A percentile compares a stretch with the other conserved stretches of the same genome.
Evolutionary conservation across 1,140 invertebrate genomes (phyloP).

Genomic region (Drosophila truncata): DNA sequence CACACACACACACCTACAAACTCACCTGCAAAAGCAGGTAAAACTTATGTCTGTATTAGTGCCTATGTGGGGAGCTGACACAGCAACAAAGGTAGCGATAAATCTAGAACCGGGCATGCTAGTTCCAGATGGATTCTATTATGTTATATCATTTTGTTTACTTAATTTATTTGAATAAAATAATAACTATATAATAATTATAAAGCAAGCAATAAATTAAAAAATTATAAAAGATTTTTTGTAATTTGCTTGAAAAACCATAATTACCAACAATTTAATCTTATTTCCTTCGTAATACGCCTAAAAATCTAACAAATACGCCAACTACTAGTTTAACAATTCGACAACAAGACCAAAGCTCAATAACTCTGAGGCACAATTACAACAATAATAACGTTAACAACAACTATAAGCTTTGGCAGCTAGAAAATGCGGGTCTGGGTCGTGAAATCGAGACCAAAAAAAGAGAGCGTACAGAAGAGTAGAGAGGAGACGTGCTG

Average conservation of each 20-base stretch:
- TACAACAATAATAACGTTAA: conserved; percentile 17
- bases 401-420: conserved; percentile 29
- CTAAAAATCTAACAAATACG: conserved; percentile 6
- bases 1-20: conserved; percentile 8
- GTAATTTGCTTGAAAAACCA: no score
- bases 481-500: conserved; percentile 8
- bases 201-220: no score
- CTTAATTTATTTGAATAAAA: not conserved
- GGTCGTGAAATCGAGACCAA: conserved; percentile 71
- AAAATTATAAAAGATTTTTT: no score
- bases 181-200: not conserved
- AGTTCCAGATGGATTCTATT: conserved; percentile 6
- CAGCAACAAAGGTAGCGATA: conserved; percentile 35
- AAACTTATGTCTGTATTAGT: conserved; percentile 21
- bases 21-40: conserved; percentile 36
- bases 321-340: conserved; percentile 3
- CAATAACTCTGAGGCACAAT: conserved; percentile 16
- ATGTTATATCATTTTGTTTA: not conserved
- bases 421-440: conserved; percentile 76
- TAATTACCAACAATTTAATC: not conserved
- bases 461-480: conserved; percentile 6
- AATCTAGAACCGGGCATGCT: conserved; percentile 31
- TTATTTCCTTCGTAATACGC: no score
- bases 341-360: conserved; percentile 19
- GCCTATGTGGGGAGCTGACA: conserved; percentile 24